phyloP scores from a whole-genome alignment of 2,797 vertebrate genomes.

The Myotis pilosus region DNA sequence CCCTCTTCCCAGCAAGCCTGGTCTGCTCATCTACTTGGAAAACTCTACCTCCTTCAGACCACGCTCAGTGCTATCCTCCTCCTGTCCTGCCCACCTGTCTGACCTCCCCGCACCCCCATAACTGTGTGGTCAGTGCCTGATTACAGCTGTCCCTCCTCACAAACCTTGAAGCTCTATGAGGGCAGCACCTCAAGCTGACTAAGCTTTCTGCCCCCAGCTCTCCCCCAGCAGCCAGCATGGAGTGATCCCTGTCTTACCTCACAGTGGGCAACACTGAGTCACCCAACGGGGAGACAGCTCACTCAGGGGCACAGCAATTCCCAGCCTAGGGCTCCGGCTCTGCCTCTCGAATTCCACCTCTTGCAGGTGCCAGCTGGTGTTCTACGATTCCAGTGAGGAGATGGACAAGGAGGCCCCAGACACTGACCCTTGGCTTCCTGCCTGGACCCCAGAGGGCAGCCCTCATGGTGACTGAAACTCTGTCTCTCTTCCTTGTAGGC shows the following conservation, averaged over 20 bases:
- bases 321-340: background rate
- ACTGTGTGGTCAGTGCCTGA: background rate
- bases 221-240: no score
- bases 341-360: background rate
- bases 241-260: background rate
- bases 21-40: background rate
- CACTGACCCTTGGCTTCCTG: slow-evolving; percentile 78
- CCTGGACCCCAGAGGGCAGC: slow-evolving; percentile 46
- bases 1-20: background rate
- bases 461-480: slow-evolving; percentile 66
- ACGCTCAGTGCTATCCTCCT: background rate
- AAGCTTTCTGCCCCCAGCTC: background rate
- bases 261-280: background rate
- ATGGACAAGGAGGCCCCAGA: slow-evolving; percentile 54
- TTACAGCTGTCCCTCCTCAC: background rate
- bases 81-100: background rate
- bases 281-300: background rate
- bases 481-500: background rate
- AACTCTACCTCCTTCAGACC: background rate
- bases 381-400: slow-evolving; percentile 73
- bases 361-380: slow-evolving; percentile 76
- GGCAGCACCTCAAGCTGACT: background rate
- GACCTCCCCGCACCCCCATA: background rate
- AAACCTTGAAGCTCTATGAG: background rate
- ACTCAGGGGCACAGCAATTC: background rate